Percentiles rank a stretch among this genome's conserved stretches.
These are phyloP conservation scores for Porites divaricata DNA, from an alignment of 92 coral and sea anemone species.

Conservation along the genomic window DNA sequence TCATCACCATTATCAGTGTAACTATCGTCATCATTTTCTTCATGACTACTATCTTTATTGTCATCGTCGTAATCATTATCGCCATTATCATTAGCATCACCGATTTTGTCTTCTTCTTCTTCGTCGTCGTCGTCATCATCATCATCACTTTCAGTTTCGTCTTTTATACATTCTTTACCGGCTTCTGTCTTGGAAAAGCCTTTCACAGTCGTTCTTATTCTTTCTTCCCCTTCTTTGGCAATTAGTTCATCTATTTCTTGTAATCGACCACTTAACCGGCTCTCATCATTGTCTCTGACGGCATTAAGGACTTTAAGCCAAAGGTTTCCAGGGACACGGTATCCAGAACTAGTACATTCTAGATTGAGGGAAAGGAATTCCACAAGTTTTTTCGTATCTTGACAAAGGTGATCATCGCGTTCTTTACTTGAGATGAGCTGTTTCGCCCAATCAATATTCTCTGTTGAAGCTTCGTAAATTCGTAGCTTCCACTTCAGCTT, in stretches of 20 bases:
- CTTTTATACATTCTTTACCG: not conserved
- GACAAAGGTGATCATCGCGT: slow-evolving; percentile 10
- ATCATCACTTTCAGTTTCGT: no score
- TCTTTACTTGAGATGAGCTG: not conserved
- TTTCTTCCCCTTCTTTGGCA: not conserved
- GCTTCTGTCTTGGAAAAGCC: not conserved
- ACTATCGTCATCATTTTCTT: no score
- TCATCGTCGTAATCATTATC: slow-evolving; percentile 5
- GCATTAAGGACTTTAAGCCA: slow-evolving; percentile 60
- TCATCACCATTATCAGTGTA: no score
- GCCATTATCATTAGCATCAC: not conserved
- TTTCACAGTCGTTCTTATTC: not conserved
- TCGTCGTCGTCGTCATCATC: not conserved
- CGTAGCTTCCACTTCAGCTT: slow-evolving; percentile 47
- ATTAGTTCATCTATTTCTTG: not conserved
- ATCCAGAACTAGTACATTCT: not conserved
- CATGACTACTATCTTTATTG: no score
- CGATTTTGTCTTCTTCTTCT: not conserved
- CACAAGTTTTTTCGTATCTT: slow-evolving; percentile 26
- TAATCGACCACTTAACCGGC: not conserved
- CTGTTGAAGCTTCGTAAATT: slow-evolving; percentile 41
- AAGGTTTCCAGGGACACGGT: not conserved
- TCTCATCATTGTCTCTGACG: slow-evolving; percentile 22
- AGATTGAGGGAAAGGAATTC: not conserved
- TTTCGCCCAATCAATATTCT: slow-evolving; percentile 7